Evolutionary conservation across 1,140 invertebrate species (phyloP).

Genomic region (Drosophila teissieri): DNA sequence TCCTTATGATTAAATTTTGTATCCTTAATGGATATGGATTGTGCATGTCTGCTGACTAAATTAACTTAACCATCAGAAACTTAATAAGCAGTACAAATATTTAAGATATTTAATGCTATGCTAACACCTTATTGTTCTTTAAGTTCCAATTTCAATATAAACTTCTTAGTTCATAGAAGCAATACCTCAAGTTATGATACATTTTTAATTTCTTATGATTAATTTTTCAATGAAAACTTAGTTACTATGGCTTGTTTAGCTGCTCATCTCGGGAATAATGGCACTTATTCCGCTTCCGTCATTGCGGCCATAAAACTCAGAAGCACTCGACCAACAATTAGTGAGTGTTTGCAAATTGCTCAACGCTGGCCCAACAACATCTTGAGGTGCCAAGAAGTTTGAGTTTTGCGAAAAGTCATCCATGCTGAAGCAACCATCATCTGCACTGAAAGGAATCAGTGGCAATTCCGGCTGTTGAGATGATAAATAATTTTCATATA

Average conservation of each 20-base stretch:
- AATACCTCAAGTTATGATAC: too few species aligned
- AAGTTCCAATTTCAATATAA: too few species aligned
- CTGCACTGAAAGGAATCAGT: slow-evolving; percentile 6
- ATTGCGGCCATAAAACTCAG: slow-evolving; percentile 22
- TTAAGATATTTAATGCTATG: too few species aligned
- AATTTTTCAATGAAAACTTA: neutral
- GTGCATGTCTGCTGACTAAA: slow-evolving; percentile 14
- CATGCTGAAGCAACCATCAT: slow-evolving; percentile 41
- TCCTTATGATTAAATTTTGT: neutral
- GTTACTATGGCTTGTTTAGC: slow-evolving; percentile 1
- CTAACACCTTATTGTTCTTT: too few species aligned
- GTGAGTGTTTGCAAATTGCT: slow-evolving; percentile 37
- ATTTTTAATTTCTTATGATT: neutral
- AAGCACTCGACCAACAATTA: slow-evolving; percentile 50
- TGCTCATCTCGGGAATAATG: slow-evolving; percentile 17
- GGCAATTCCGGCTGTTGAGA: too few species aligned
- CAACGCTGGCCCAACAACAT: slow-evolving; percentile 32
- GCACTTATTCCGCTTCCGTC: slow-evolving; percentile 40
- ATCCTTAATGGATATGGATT: slow-evolving; percentile 41
- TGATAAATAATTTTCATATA: too few species aligned
- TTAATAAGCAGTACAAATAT: too few species aligned
- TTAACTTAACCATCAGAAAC: too few species aligned
- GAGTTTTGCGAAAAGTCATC: slow-evolving; percentile 37
- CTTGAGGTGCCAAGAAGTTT: slow-evolving; percentile 62
- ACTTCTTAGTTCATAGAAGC: too few species aligned